Evolutionary conservation across 2,888 invertebrate species (phyloP).

Genomic region (Slavum lentiscoides): DNA sequence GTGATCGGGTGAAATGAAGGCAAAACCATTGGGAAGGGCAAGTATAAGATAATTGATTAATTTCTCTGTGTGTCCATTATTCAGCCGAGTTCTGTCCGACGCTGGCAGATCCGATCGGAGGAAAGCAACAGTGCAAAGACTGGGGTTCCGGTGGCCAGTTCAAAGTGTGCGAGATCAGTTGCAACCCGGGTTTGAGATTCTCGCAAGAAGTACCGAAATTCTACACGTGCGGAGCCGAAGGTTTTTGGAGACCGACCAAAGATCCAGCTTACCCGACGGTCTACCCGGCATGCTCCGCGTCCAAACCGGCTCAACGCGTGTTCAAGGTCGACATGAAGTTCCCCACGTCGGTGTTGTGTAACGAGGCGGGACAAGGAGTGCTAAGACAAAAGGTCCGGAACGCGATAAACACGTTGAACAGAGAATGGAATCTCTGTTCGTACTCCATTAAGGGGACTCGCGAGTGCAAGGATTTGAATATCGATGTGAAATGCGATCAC

Average conservation of each 20-base stretch:
- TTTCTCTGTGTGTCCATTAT: slow-evolving; percentile 55
- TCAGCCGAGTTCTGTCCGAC: slow-evolving; percentile 89
- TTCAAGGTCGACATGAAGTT: slow-evolving; percentile 92
- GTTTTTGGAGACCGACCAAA: slow-evolving; percentile 90
- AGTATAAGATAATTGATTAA: background rate
- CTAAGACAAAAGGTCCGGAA: slow-evolving; percentile 84
- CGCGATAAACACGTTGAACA: slow-evolving; percentile 86
- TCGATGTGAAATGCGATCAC: slow-evolving; percentile 90
- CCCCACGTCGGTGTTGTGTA: slow-evolving; percentile 94
- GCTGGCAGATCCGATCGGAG: slow-evolving; percentile 86
- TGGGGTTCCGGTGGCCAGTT: slow-evolving; percentile 97
- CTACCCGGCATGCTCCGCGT: slow-evolving; percentile 92
- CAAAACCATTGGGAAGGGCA: background rate
- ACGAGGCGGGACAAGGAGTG: slow-evolving; percentile 91
- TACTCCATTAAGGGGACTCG: slow-evolving; percentile 84
- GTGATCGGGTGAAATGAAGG: slow-evolving; percentile 58
- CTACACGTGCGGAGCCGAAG: slow-evolving; percentile 97
- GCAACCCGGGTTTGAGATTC: slow-evolving; percentile 84
- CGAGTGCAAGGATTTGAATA: slow-evolving; percentile 86
- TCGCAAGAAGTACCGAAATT: slow-evolving; percentile 93
- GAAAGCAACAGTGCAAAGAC: slow-evolving; percentile 87
- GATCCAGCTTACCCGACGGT: slow-evolving; percentile 78
- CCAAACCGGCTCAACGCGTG: slow-evolving; percentile 90
- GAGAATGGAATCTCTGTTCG: slow-evolving; percentile 96
- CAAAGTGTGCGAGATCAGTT: slow-evolving; percentile 90